Percentiles rank a stretch among this genome's conserved stretches.
These are phyloP conservation scores for Ligdia adustata DNA, from an alignment of 2,888 invertebrate genomes.

Conservation along the genomic window DNA sequence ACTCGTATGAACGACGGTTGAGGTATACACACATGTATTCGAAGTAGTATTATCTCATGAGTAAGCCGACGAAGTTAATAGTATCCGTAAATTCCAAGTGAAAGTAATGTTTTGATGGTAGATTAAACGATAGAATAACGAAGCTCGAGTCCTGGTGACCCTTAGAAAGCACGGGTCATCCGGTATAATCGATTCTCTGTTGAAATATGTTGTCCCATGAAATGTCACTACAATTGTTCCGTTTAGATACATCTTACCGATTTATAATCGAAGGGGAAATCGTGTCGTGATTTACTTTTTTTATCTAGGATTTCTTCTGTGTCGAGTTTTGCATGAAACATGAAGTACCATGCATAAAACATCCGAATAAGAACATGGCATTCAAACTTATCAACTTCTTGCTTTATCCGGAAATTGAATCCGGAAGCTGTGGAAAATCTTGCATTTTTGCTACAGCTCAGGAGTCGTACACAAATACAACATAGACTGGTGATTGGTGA, in stretches of 20 bases:
- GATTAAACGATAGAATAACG: slow-evolving; percentile 38
- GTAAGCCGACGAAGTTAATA: slow-evolving; percentile 23
- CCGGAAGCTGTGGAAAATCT: too few relatives aligned
- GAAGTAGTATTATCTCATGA: slow-evolving; percentile 18
- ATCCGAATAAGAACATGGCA: too few relatives aligned
- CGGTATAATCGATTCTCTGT: slow-evolving; percentile 61
- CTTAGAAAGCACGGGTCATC: slow-evolving; percentile 40
- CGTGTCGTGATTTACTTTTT: slow-evolving; percentile 19
- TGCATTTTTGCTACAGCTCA: too few relatives aligned
- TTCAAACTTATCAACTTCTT: too few relatives aligned
- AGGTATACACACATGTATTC: slow-evolving; percentile 5
- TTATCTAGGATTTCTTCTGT: neutral
- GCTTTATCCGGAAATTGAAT: too few relatives aligned
- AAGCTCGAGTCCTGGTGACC: slow-evolving; percentile 39
- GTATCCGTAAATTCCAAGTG: slow-evolving; percentile 34
- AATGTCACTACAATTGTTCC: slow-evolving; percentile 51
- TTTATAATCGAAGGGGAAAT: slow-evolving; percentile 8
- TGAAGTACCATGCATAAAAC: too few relatives aligned
- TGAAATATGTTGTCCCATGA: slow-evolving; percentile 51
- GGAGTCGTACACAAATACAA: too few relatives aligned
- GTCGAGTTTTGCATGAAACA: neutral
- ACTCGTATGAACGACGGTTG: too few relatives aligned
- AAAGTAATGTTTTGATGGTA: slow-evolving; percentile 37
- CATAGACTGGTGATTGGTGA: too few relatives aligned
- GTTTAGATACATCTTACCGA: slow-evolving; percentile 49